Conservation (phyloP, 2,113 vertebrate genomes). For the Daphoenositta chrysoptera region DNA sequence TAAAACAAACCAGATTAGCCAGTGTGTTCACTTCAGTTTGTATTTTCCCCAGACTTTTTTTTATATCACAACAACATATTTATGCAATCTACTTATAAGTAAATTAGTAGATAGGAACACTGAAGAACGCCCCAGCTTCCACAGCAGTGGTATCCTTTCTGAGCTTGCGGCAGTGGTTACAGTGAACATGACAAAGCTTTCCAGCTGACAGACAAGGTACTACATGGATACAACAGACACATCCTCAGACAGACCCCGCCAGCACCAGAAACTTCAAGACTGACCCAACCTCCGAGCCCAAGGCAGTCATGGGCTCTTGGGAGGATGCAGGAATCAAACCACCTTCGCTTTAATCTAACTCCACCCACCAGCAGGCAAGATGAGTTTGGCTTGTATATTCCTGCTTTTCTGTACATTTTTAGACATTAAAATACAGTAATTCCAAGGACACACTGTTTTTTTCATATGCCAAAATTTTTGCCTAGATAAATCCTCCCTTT, state of each 20-base stretch:
- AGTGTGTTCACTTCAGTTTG: background rate
- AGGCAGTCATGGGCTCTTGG: background rate
- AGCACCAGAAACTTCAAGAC: background rate
- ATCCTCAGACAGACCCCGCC: background rate
- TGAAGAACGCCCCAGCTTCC: background rate
- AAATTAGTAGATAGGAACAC: background rate
- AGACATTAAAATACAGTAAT: background rate
- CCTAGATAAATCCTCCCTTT: background rate
- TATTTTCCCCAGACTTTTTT: background rate
- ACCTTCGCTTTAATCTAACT: background rate
- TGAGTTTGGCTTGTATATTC: background rate
- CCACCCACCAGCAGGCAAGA: background rate
- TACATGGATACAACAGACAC: background rate
- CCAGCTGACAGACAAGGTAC: constrained; percentile 18
- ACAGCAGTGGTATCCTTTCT: background rate
- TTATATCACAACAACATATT: background rate
- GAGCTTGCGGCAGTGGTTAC: background rate
- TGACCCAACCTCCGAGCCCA: background rate
- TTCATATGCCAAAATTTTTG: background rate
- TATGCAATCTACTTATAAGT: background rate
- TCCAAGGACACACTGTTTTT: background rate
- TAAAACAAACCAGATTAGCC: constrained; percentile 35
- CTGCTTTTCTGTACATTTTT: background rate
- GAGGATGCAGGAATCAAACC: background rate
- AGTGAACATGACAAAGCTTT: background rate